Evolutionary conservation across 2,113 vertebrate genomes (phyloP).

Genomic region (Prionailurus viverrinus): DNA sequence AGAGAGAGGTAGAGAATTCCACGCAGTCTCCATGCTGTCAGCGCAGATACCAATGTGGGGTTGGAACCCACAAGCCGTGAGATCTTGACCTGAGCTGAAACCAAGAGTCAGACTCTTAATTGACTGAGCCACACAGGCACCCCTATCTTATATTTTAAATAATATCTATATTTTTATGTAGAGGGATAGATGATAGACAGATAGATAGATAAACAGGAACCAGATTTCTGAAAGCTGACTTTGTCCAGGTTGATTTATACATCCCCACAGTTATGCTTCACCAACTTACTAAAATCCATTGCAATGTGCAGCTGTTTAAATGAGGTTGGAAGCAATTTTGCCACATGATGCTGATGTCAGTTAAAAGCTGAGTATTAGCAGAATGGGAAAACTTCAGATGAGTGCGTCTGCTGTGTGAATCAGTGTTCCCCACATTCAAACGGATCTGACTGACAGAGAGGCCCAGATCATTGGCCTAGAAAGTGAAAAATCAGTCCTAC

Average conservation of each 20-base stretch:
- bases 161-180: background rate
- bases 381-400: slow-evolving; percentile 72
- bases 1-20: too few species aligned
- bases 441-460: slow-evolving; percentile 71
- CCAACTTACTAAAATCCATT: slow-evolving; percentile 77
- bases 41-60: too few species aligned
- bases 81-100: too few species aligned
- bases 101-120: too few species aligned
- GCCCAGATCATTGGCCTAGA: slow-evolving; percentile 39
- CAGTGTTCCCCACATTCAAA: slow-evolving; percentile 63
- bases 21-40: too few species aligned
- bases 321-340: slow-evolving; percentile 81
- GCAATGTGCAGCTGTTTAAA: slow-evolving; percentile 80
- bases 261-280: slow-evolving; percentile 74
- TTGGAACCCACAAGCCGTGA: too few species aligned
- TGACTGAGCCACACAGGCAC: too few species aligned
- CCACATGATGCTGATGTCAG: slow-evolving; percentile 70
- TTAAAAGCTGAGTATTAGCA: slow-evolving; percentile 79
- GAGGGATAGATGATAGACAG: background rate
- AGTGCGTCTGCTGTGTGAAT: slow-evolving; percentile 69
- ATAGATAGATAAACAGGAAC: slow-evolving; percentile 57
- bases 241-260: slow-evolving; percentile 79
- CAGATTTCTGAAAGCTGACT: slow-evolving; percentile 66
- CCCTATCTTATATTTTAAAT: background rate
- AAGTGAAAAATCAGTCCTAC: slow-evolving; percentile 80